Base-by-base conservation (phyloP, 2,113 vertebrate species). In the Pardalotus punctatus region DNA sequence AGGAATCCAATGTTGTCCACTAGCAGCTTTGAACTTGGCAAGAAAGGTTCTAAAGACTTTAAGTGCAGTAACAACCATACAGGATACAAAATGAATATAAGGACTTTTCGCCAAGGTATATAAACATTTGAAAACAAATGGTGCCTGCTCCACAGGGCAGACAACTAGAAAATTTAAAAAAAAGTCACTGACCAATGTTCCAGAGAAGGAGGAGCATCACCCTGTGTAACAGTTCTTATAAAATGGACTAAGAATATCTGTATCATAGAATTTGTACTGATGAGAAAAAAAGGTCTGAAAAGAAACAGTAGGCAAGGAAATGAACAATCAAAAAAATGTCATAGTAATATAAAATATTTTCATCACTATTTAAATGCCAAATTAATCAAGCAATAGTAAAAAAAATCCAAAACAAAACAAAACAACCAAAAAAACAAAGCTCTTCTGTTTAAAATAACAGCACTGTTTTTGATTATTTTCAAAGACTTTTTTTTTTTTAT, bases 1-100 rank as follows among this genome's bases (percentile, higher is more conserved):
- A 97, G 92, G 97, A 98, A 97, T 98, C 98, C 97, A 97, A 97
- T 96, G 94, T 98, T 97, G 97, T 98, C 97, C 97, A 97, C 97
- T 98, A 99, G 99, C 98, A 99, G 98, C 98, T 98, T 98, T 98
- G 98, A 98, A 98, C 98, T 98, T 98, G 98, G 98, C 98, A 98
- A 98, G 98, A 98, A 97, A 97, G 87, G 79, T 94, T 96, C 95
- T 96, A 98, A 96, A 94, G 88, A 91, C 74, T 93, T 97, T 97
- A 98, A 98, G 98, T 96, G 96, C 97, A 97, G 96, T 97, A 96
- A 98, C 94, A 97, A 97, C 90, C 96, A 93, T 97, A 97, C 89
- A 98, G 94, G 96, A 94, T 94, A 97, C 95, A 96, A 92, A 56
- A 97, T 90, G 96, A 97, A 96, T 97, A 98, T 86, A 97, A 97